phyloP scores from a whole-genome alignment of 1,140 invertebrate genomes.

The Amyelois transitella region DNA sequence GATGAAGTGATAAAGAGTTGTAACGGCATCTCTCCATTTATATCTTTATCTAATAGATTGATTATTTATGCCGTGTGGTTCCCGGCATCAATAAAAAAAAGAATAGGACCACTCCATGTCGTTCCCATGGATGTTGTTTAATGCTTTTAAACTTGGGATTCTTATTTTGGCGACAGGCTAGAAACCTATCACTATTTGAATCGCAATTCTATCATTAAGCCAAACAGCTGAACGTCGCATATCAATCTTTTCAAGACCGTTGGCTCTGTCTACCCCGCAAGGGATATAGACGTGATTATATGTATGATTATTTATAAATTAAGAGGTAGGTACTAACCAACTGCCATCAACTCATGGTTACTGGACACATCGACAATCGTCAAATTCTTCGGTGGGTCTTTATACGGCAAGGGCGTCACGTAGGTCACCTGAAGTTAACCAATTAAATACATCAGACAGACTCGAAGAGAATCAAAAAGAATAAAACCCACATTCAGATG shows the following conservation, averaged over 20 bases:
- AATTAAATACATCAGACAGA: not conserved
- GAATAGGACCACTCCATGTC: too few relatives aligned
- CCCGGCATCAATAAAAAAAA: too few relatives aligned
- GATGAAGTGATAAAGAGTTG: not conserved
- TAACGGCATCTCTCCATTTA: not conserved
- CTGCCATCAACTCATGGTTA: not conserved
- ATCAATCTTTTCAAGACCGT: too few relatives aligned
- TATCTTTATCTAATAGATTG: not conserved
- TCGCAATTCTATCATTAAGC: too few relatives aligned
- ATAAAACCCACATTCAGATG: not conserved
- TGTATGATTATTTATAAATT: not conserved
- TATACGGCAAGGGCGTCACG: not conserved
- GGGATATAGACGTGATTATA: not conserved
- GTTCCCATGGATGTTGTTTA: too few relatives aligned
- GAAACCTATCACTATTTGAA: too few relatives aligned
- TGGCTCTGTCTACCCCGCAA: not conserved
- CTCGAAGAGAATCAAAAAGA: not conserved
- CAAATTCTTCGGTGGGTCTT: not conserved
- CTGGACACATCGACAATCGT: not conserved
- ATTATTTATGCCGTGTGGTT: too few relatives aligned
- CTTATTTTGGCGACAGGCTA: too few relatives aligned
- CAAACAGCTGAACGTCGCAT: too few relatives aligned
- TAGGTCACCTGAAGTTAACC: not conserved
- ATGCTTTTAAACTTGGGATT: too few relatives aligned
- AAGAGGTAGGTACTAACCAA: not conserved